Base-by-base conservation (phyloP, 2,113 vertebrate species). In the Myocastor coypus region DNA sequence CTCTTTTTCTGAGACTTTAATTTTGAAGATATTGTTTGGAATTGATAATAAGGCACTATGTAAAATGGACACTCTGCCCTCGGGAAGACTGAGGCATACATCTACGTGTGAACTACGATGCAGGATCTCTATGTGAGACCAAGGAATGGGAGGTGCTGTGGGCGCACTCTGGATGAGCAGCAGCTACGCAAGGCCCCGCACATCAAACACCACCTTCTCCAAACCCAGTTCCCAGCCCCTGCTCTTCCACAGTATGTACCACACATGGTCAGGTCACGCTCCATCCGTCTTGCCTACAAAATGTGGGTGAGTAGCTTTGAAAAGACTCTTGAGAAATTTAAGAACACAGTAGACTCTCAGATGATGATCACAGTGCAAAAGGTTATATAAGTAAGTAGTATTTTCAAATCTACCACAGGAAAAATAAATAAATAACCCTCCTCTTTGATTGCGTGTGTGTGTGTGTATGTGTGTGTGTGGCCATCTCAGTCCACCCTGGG, bases 21-120 rank as follows among this genome's bases (percentile, higher is more conserved):
- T 46, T 12, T 32, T 40, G 5, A 37, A 40, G 57, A 5, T 52
- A 55, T 7, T n/a, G 34, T 82, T 50, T 52, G 9, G 55, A 75
- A 34, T 4, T 46, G n/a, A 59, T n/a, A 7, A 12, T 11, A n/a
- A 57, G n/a, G 26, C 7, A 19, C 1, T 5, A 32, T 3, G 16
- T 46, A 46, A 32, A 83, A 77, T 11, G 22, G 34, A 30, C 24
- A 12, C 30, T 80, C 81, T 64, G 46, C 26, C 32, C 10, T 91
- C 13, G 17, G 34, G 52, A 77, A 61, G 40, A 22, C 34, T 32
- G 57, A 71, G 64, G 34, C 14, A 68, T 14, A 68, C 30, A 20
- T 69, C 68, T 61, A 7, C 0, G 1, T 11, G 63, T 28, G 3
- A 40, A 40, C 11, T 10, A 22, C 4, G 0, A 3, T 3, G 11